phyloP scores from a whole-genome alignment of 2,113 vertebrate genomes.

The Chinchilla lanigera region DNA sequence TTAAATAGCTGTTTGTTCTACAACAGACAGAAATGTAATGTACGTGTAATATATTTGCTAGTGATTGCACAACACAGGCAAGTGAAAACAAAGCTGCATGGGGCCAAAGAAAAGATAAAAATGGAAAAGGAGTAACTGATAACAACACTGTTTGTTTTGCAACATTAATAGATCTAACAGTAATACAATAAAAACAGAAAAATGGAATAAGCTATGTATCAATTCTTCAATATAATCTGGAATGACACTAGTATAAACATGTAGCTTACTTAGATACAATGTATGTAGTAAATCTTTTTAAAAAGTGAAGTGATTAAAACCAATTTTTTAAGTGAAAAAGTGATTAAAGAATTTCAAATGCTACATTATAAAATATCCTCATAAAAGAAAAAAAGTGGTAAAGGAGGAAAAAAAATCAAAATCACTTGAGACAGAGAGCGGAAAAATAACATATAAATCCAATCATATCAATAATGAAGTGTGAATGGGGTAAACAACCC shows the following conservation, averaged over 20 bases:
- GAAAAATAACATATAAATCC: neutral
- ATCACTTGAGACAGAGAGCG: neutral
- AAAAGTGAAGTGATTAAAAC: neutral
- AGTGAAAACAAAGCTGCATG: neutral
- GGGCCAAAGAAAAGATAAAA: neutral
- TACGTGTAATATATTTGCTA: neutral
- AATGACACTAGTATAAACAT: neutral
- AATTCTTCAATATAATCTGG: neutral
- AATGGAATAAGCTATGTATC: neutral
- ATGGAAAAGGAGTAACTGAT: neutral
- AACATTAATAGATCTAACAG: neutral
- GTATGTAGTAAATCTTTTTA: neutral
- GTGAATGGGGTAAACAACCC: neutral
- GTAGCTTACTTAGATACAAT: neutral
- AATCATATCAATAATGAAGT: neutral
- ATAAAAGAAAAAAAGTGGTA: neutral
- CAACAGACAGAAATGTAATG: neutral
- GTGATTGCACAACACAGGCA: neutral
- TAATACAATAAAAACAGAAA: neutral
- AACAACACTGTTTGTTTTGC: neutral
- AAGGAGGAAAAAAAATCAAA: neutral
- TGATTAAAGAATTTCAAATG: neutral
- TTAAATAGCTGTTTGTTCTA: neutral
- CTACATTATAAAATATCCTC: neutral
- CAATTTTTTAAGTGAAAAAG: neutral